These are phyloP conservation scores for Muntiacus reevesi DNA, from an alignment of 2,113 vertebrate genomes.

Conservation along the genomic window DNA sequence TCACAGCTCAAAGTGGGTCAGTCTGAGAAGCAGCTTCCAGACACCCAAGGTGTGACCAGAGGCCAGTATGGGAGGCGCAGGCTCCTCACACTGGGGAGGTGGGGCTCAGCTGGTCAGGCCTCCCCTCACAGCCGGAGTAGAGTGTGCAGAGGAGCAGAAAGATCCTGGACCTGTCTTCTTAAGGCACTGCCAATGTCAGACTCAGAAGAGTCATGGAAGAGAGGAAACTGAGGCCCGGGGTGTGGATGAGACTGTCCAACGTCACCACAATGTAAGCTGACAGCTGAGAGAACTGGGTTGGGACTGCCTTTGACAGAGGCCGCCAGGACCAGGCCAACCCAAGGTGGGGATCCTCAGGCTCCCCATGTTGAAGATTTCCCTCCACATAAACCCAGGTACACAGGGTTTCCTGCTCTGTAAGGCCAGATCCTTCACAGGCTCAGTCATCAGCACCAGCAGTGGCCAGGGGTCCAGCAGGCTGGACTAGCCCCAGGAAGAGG, in stretches of 20 bases:
- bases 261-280: background rate
- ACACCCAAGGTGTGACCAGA: background rate
- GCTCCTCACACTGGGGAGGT: background rate
- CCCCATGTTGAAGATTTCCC: background rate
- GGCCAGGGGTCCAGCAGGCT: background rate
- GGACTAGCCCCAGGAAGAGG: background rate
- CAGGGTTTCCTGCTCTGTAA: background rate
- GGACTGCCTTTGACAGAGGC: background rate
- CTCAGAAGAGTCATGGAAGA: background rate
- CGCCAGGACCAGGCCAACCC: background rate
- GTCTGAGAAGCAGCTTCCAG: background rate
- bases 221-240: background rate
- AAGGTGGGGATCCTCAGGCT: background rate
- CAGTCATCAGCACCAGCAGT: background rate
- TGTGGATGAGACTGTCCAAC: background rate
- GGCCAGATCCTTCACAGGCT: background rate
- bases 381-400: background rate
- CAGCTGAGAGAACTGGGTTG: background rate
- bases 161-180: background rate
- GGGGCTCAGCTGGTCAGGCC: background rate
- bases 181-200: background rate
- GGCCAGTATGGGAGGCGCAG: background rate
- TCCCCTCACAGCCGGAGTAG: background rate
- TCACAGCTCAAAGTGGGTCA: constrained; percentile 61
- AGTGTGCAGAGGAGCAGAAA: background rate